Base-by-base conservation (phyloP, 2,113 vertebrate genomes). In the Ceyx margarethae region DNA sequence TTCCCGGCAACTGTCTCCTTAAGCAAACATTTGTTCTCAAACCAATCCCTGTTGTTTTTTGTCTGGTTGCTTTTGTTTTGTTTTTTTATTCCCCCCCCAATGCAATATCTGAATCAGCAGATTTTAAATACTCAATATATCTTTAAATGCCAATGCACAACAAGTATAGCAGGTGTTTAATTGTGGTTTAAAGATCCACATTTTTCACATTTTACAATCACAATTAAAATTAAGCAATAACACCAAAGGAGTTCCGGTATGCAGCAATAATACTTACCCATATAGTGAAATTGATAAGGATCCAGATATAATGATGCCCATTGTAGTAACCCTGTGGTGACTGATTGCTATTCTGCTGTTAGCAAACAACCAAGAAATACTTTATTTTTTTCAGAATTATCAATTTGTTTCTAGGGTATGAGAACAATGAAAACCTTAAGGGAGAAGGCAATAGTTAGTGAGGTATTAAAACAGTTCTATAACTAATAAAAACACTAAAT, bases 401-500 rank as follows among this genome's bases (percentile, higher is more conserved):
- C 98, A 98, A 98, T 98, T 98, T 98, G 98, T 98, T 98, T 98
- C 98, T 97, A 97, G 98, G 97, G 98, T 97, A 98, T 98, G 97
- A 98, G 98, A 99, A 98, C 98, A 98, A 97, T 98, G 94, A 97
- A 98, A 98, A 98, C 98, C 98, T 98, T 97, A 92, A 97, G 99
- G 98, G 98, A 99, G 97, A 98, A 96, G 91, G 97, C 98, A 98
- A 98, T 98, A 98, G 98, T 98, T 98, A 98, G 98, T 96, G 98
- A 98, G 98, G 98, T 98, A 98, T 98, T 98, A 98, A 98, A 99
- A 99, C 98, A 99, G 98, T 98, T 98, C 97, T 98, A 98, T 98
- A 99, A 98, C 98, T 98, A 98, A 98, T 99, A 99, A 98, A 98
- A 98, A 98, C 98, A 97, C 98, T 98, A 99, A 99, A 99, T 99